Evolutionary conservation across 2,797 vertebrate genomes (phyloP).

Genomic region (Paramormyrops hopkinsi): DNA sequence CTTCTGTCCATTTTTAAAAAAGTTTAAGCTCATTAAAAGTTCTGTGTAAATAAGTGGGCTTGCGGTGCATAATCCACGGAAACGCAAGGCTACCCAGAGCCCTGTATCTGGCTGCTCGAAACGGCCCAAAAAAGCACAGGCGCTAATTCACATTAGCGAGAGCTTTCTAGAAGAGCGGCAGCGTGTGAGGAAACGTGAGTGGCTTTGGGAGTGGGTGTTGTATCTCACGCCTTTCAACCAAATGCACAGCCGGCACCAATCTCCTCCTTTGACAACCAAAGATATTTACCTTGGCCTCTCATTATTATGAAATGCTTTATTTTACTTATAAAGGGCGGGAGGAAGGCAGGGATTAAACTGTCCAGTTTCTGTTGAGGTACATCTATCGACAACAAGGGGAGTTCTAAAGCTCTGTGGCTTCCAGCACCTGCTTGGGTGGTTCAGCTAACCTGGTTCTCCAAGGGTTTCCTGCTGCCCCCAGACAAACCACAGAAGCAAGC

Average conservation of each 20-base stretch:
- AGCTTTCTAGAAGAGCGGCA: constrained; percentile 2
- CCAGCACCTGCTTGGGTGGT: not conserved
- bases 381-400: not conserved
- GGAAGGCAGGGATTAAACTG: not conserved
- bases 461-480: not conserved
- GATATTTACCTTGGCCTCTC: not conserved
- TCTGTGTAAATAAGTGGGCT: not conserved
- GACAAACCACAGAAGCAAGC: not conserved
- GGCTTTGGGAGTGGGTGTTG: not conserved
- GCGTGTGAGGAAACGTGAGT: not conserved
- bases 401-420: not conserved
- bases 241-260: not conserved
- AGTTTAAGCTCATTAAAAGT: constrained; percentile 10
- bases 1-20: not conserved
- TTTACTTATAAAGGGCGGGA: not conserved
- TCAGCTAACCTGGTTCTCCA: not conserved
- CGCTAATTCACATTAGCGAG: not conserved
- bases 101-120: not conserved
- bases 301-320: not conserved
- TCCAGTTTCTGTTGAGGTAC: not conserved
- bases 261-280: not conserved
- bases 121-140: not conserved
- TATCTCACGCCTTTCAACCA: not conserved
- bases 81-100: not conserved
- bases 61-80: not conserved